These are phyloP conservation scores for Neomorphus geoffroyi DNA, from an alignment of 2,797 vertebrate genomes.

Conservation along the genomic window DNA sequence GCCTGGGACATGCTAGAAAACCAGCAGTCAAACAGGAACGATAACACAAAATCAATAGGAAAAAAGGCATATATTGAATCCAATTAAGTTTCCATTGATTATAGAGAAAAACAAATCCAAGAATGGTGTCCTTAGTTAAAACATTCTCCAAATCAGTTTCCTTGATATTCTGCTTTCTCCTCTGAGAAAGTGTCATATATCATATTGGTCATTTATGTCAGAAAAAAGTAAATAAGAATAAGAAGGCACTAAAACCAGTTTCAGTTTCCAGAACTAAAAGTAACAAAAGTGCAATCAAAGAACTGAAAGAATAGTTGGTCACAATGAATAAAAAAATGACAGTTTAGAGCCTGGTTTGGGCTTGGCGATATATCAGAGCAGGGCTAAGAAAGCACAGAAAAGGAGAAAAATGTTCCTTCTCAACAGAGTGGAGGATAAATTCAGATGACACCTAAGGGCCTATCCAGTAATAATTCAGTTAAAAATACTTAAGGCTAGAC, in stretches of 20 bases:
- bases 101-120: conserved; percentile 10
- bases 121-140: neutral
- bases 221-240: neutral
- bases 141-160: neutral
- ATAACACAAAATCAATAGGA: conserved; percentile 13
- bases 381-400: neutral
- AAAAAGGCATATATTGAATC: conserved; percentile 1
- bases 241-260: neutral
- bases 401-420: neutral
- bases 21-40: neutral
- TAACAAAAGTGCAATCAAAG: neutral
- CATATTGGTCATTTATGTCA: neutral
- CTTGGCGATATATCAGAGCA: neutral
- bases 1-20: neutral
- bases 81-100: conserved; percentile 51
- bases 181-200: neutral
- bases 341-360: neutral
- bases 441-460: neutral
- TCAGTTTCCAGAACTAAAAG: neutral
- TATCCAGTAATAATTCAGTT: neutral
- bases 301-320: neutral
- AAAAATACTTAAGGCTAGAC: neutral
- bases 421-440: neutral
- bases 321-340: neutral
- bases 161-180: neutral